These are phyloP conservation scores for Etia nguti DNA, from an alignment of 2,113 vertebrate genomes.

Conservation along the genomic window DNA sequence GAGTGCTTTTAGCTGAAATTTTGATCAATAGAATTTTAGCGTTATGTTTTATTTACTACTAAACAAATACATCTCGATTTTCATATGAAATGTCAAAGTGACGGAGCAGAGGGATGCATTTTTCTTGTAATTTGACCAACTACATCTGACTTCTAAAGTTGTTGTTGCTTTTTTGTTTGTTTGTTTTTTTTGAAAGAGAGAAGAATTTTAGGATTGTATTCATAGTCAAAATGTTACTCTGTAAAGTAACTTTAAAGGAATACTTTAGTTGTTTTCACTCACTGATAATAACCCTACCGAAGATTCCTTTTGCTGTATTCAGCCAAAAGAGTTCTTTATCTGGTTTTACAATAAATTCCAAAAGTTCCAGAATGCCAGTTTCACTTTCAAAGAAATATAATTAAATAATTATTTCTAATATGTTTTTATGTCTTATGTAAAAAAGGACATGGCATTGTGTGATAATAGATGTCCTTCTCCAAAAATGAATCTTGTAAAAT, in stretches of 20 bases:
- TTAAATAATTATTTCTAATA: neutral
- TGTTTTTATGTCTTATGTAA: neutral
- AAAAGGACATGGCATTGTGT: neutral
- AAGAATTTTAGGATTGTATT: neutral
- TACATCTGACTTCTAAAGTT: neutral
- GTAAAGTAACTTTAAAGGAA: neutral
- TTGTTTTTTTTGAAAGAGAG: neutral
- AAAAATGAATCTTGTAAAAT: neutral
- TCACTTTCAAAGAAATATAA: neutral
- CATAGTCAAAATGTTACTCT: neutral
- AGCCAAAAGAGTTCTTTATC: neutral
- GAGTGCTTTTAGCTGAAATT: neutral
- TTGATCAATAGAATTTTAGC: neutral
- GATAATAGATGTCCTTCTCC: neutral
- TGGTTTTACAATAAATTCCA: neutral
- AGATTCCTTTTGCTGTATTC: neutral
- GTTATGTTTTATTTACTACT: neutral
- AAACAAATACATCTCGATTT: neutral
- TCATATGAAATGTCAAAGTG: neutral
- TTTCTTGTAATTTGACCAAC: neutral
- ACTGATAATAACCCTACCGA: neutral
- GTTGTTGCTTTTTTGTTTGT: neutral
- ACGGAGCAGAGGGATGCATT: neutral
- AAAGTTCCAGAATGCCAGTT: neutral
- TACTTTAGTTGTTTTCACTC: neutral